Conservation (phyloP, 1,140 invertebrate species). For the Drosophila gunungcola region DNA sequence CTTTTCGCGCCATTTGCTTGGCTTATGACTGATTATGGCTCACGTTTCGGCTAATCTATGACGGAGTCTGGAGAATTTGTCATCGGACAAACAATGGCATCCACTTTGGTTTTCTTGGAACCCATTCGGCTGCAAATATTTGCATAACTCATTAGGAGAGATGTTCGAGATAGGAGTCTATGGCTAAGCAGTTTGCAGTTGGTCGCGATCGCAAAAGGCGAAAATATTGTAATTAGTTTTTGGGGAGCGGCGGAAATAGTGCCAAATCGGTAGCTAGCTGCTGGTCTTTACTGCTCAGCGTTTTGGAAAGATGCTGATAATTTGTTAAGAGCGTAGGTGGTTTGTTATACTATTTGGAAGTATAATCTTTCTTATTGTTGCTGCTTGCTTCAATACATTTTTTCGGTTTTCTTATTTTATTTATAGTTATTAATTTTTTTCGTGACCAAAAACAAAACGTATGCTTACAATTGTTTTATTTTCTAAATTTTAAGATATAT, state of each 20-base stretch:
- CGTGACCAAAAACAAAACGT: too few species aligned
- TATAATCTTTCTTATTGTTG: neutral
- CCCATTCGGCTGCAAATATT: constrained; percentile 71
- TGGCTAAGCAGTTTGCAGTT: constrained; percentile 50
- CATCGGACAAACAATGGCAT: constrained; percentile 46
- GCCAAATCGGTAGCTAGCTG: constrained; percentile 49
- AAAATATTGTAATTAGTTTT: constrained; percentile 81
- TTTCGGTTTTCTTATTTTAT: too few species aligned
- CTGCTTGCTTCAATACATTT: neutral
- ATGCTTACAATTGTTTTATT: too few species aligned
- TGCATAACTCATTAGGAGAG: constrained; percentile 77
- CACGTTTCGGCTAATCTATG: constrained; percentile 51
- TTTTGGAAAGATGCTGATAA: constrained; percentile 73
- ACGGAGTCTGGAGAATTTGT: constrained; percentile 43
- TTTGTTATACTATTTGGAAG: neutral
- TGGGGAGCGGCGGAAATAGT: constrained; percentile 38
- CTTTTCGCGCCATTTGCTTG: constrained; percentile 22
- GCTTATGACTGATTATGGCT: constrained; percentile 66
- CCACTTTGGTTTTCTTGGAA: constrained; percentile 51
- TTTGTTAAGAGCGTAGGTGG: constrained; percentile 19
- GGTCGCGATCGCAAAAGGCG: constrained; percentile 60
- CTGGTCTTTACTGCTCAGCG: constrained; percentile 52
- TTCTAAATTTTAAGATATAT: too few species aligned
- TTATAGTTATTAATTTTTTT: too few species aligned
- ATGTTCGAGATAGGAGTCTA: constrained; percentile 50